Conservation (phyloP, 1,140 invertebrate genomes). For the Fopius arisanus region DNA sequence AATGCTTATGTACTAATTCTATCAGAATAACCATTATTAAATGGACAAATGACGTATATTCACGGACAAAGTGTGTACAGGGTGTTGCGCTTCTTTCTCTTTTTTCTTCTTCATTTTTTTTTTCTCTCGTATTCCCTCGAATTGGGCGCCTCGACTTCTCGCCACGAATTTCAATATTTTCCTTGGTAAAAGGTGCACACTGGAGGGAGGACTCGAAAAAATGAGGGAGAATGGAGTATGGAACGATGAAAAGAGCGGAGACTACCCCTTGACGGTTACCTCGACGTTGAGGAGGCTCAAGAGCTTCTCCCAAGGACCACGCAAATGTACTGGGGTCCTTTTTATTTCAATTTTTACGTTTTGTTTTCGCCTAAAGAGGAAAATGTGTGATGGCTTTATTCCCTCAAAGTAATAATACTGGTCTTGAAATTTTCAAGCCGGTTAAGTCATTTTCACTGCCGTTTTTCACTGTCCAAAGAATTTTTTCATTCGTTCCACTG, state of each 20-base stretch:
- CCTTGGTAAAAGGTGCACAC: conserved; percentile 8
- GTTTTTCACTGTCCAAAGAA: not conserved
- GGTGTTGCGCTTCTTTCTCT: not conserved
- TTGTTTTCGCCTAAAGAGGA: not conserved
- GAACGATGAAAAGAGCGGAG: not conserved
- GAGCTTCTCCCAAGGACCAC: not conserved
- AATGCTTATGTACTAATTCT: not conserved
- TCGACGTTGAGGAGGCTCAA: not conserved
- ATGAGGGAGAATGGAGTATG: not conserved
- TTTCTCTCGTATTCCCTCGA: not conserved
- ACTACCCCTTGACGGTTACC: conserved; percentile 6
- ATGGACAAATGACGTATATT: conserved; percentile 5
- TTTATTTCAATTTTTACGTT: not conserved
- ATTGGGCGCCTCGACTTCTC: conserved; percentile 9
- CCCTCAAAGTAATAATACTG: no score
- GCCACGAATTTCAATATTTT: conserved; percentile 30
- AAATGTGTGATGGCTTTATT: not conserved
- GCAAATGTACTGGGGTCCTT: conserved; percentile 10
- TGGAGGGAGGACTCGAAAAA: not conserved
- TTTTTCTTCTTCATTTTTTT: no score
- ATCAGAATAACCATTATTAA: not conserved
- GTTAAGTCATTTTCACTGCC: no score
- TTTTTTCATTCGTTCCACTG: not conserved
- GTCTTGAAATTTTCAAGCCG: not conserved
- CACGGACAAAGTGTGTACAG: not conserved